Percentiles rank a stretch among this genome's conserved stretches.
These are phyloP conservation scores for Lissonota sp. DNA, from an alignment of 2,888 invertebrate species.

Conservation along the genomic window DNA sequence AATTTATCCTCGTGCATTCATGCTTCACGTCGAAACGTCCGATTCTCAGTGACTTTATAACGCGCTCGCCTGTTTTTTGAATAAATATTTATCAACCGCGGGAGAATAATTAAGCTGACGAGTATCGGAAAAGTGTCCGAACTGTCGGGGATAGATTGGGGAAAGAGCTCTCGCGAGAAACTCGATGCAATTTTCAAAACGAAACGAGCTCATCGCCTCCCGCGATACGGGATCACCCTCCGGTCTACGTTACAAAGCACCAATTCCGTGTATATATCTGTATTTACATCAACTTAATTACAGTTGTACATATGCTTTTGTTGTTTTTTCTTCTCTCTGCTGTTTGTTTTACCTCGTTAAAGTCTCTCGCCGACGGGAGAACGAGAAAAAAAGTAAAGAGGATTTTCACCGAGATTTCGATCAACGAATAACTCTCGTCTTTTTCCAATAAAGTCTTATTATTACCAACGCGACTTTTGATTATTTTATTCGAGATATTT, in stretches of 20 bases:
- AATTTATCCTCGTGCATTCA: conserved; percentile 7
- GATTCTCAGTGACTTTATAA: conserved; percentile 1
- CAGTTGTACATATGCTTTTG: too few relatives aligned
- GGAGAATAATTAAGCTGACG: conserved; percentile 59
- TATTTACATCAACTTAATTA: not conserved
- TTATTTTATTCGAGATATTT: too few relatives aligned
- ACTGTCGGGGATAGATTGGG: conserved; percentile 22
- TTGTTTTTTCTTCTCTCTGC: too few relatives aligned
- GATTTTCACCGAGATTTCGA: too few relatives aligned
- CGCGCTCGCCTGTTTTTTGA: not conserved
- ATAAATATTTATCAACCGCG: conserved; percentile 5
- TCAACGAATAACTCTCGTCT: not conserved
- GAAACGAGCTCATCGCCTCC: conserved; percentile 58
- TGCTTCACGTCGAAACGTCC: conserved; percentile 14
- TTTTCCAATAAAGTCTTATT: too few relatives aligned
- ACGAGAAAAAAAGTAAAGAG: too few relatives aligned
- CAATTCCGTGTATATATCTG: not conserved
- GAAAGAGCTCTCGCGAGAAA: conserved; percentile 11
- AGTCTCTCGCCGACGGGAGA: not conserved
- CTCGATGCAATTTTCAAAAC: conserved; percentile 48
- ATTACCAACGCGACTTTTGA: too few relatives aligned
- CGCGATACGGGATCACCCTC: conserved; percentile 41
- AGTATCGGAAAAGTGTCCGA: conserved; percentile 60
- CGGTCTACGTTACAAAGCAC: not conserved
- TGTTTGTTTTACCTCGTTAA: conserved; percentile 9